These are phyloP conservation scores for Ectemnius lituratus DNA, from an alignment of 2,888 invertebrate species.

Conservation along the genomic window DNA sequence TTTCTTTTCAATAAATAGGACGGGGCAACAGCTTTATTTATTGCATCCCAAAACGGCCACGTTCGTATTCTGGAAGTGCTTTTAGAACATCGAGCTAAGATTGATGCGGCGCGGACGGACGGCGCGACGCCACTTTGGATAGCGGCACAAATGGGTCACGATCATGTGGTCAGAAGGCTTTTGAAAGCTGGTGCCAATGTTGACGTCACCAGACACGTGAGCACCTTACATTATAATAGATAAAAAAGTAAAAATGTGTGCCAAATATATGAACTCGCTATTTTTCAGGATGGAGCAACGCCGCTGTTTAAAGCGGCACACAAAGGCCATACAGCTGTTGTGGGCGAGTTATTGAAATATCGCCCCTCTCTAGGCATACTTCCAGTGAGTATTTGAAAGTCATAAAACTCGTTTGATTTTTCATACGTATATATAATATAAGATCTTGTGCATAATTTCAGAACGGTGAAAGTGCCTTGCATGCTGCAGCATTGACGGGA, in stretches of 20 bases:
- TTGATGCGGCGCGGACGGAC: conserved; percentile 88
- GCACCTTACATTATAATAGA: conserved; percentile 43
- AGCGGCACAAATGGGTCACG: conserved; percentile 96
- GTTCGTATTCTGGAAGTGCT: conserved; percentile 87
- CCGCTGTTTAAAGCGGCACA: conserved; percentile 96
- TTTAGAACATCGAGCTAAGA: conserved; percentile 85
- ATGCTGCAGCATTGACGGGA: conserved; percentile 94
- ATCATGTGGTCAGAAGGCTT: conserved; percentile 87
- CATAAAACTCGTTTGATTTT: background rate
- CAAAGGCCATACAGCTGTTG: conserved; percentile 94
- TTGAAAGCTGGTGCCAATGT: conserved; percentile 88
- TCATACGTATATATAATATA: background rate
- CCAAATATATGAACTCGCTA: conserved; percentile 13
- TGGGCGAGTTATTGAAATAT: conserved; percentile 89
- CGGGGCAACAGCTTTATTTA: conserved; percentile 93
- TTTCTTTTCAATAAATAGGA: conserved; percentile 81
- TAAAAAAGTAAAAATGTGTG: no score
- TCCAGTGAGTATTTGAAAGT: conserved; percentile 81
- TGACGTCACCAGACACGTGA: conserved; percentile 89
- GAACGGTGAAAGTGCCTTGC: conserved; percentile 95
- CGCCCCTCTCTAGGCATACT: conserved; percentile 89
- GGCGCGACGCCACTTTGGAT: conserved; percentile 96
- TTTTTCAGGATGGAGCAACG: conserved; percentile 91
- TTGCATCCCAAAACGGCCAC: conserved; percentile 96
- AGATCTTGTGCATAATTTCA: conserved; percentile 74